A percentile compares a stretch with the other conserved stretches of the same genome.
These are phyloP conservation scores for Onychomys arenicola DNA, from an alignment of 2,797 vertebrate genomes.

Conservation along the genomic window DNA sequence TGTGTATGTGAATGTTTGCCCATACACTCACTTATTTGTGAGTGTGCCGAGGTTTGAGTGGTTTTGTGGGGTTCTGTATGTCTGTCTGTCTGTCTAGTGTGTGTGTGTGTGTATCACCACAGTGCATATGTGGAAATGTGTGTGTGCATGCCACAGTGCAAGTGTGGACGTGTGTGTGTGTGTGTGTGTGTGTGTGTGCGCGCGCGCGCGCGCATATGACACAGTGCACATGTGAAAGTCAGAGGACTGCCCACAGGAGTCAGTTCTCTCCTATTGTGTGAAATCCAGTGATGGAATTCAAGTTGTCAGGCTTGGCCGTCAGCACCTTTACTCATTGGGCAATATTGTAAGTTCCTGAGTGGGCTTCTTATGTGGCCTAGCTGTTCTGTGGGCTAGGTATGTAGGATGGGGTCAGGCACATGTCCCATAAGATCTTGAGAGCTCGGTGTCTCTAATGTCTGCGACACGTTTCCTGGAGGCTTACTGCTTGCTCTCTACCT, in stretches of 20 bases:
- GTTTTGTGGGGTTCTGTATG: background rate
- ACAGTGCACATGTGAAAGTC: background rate
- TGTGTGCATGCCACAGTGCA: too few species aligned
- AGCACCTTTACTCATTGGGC: background rate
- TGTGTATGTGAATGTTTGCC: background rate
- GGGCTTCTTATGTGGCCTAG: background rate
- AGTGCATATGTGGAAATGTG: too few species aligned
- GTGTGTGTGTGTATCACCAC: too few species aligned
- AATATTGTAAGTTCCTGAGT: background rate
- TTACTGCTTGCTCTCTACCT: background rate
- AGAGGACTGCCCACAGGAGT: background rate
- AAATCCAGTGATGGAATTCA: background rate
- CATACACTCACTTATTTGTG: background rate
- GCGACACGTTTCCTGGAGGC: background rate
- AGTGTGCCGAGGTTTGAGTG: background rate
- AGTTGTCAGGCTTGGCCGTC: too few species aligned
- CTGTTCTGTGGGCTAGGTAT: background rate
- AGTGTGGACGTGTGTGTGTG: background rate
- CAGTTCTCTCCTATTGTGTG: background rate
- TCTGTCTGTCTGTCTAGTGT: too few species aligned
- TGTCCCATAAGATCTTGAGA: too few species aligned
- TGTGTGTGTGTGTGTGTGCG: too few species aligned
- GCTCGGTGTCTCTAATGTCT: too few species aligned
- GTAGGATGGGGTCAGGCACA: background rate
- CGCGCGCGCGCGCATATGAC: background rate